Percentiles rank a stretch among this genome's conserved stretches.
Conservation (phyloP, 2,888 invertebrate species). For the Tipula vernalis region DNA sequence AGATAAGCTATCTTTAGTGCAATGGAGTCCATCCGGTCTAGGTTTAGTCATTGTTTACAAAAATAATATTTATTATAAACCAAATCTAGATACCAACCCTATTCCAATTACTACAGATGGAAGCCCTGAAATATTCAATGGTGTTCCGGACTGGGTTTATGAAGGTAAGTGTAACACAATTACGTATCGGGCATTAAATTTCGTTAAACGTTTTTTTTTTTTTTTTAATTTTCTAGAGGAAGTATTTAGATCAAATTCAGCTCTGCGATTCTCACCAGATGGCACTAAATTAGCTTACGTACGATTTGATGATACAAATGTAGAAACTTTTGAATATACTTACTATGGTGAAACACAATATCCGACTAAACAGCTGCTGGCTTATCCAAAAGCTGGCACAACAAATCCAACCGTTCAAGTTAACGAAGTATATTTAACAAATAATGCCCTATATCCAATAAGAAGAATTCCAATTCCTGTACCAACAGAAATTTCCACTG, state of each 20-base stretch:
- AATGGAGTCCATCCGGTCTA: constrained; percentile 65
- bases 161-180: constrained; percentile 48
- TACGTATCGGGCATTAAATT: no score
- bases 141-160: constrained; percentile 91
- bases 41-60: constrained; percentile 55
- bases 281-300: constrained; percentile 69
- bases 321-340: constrained; percentile 62
- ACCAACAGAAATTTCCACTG: constrained; percentile 27
- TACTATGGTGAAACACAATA: constrained; percentile 77
- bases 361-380: constrained; percentile 56
- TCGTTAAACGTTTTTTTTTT: no score
- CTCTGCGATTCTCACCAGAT: constrained; percentile 80
- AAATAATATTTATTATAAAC: constrained; percentile 67
- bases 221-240: constrained; percentile 51
- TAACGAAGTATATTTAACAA: constrained; percentile 43
- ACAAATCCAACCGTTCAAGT: constrained; percentile 53
- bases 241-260: constrained; percentile 69
- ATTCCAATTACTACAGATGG: constrained; percentile 52
- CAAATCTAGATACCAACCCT: constrained; percentile 32
- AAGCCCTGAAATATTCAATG: constrained; percentile 58
- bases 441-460: constrained; percentile 21
- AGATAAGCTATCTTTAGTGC: constrained; percentile 17
- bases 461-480: constrained; percentile 26
- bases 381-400: constrained; percentile 68
- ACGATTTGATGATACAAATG: constrained; percentile 63